Evolutionary conservation across 2,888 invertebrate species (phyloP), one percentile per base, ranked within the genome.

Genomic region (Protodeltote pygarga): DNA sequence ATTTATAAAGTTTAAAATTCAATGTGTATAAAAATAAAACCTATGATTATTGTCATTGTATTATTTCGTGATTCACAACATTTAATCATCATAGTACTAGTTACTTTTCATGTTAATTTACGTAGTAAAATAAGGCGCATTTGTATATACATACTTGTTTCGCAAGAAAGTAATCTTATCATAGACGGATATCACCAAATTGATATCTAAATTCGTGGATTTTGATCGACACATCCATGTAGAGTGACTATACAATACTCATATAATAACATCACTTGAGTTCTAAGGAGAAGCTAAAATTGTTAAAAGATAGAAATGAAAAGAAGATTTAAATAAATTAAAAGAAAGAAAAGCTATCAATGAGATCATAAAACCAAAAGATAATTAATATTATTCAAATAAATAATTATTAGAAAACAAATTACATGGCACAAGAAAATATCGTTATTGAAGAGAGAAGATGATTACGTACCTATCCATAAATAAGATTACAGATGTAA

Each of bases 81-180:
- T 14, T 52, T n/a, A n/a, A 38, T 17, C 2, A 9, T 23, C 38
- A 52, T 5, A 5, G 0, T n/a, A 23, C 34, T 17, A 21, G 29
- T 37, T 32, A 15, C 46, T 33, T 33, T 8, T 21, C 2, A n/a
- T 13, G 31, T 32, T 9, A 17, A 33, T 32, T 23, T 34, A 23
- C 15, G 19, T 19, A 27, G 25, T 48, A 35, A 33, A 31, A 10
- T n/a, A 29, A 23, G 34, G 24, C 45, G 25, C 25, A 49, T 52
- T 34, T 50, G 34, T 13, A 8, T 28, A 32, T 6, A 21, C 21
- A 41, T n/a, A n/a, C n/a, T n/a, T n/a, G n/a, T 45, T 65, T 59
- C 33, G 49, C 49, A 65, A 63, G 59, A 55, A 65, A 49, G 21
- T 13, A 37, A 65, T 65, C 65, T 65, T 59, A 65, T 65, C 65